These are phyloP conservation scores for Drosophila dives DNA, from an alignment of 2,888 invertebrate genomes.

Conservation along the genomic window DNA sequence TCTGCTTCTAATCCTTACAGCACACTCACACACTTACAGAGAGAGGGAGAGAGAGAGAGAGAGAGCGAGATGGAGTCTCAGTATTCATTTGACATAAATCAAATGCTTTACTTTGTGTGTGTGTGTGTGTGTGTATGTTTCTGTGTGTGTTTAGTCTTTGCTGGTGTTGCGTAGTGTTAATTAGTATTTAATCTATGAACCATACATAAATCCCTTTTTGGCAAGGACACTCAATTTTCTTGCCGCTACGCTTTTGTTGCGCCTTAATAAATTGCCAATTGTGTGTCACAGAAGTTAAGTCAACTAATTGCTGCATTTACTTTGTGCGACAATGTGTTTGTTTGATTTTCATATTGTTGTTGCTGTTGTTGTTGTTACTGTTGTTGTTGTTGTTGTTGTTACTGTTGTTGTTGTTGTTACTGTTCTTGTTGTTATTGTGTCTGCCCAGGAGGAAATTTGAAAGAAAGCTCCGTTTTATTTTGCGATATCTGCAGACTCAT, in stretches of 20 bases:
- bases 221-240: slow-evolving; percentile 75
- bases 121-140: slow-evolving; percentile 14
- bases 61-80: slow-evolving; percentile 26
- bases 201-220: slow-evolving; percentile 75
- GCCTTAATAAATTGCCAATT: slow-evolving; percentile 72
- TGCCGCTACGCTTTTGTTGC: slow-evolving; percentile 43
- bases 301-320: slow-evolving; percentile 73
- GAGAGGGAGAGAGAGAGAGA: slow-evolving; percentile 5
- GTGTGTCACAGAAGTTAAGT: slow-evolving; percentile 69
- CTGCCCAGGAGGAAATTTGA: background rate
- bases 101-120: slow-evolving; percentile 57
- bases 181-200: slow-evolving; percentile 83
- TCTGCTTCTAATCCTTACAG: slow-evolving; percentile 69
- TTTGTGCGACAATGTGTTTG: slow-evolving; percentile 15
- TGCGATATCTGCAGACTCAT: background rate
- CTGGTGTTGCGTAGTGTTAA: slow-evolving; percentile 71
- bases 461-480: background rate
- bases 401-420: background rate
- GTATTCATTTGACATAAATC: slow-evolving; percentile 73
- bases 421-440: background rate
- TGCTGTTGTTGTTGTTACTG: background rate
- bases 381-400: background rate
- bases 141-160: slow-evolving; percentile 36
- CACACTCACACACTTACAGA: slow-evolving; percentile 34
- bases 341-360: background rate